Evolutionary conservation across 1,140 invertebrate species (phyloP), one percentile per base, ranked within the genome.

Genomic region (Drosophila subobscura): DNA sequence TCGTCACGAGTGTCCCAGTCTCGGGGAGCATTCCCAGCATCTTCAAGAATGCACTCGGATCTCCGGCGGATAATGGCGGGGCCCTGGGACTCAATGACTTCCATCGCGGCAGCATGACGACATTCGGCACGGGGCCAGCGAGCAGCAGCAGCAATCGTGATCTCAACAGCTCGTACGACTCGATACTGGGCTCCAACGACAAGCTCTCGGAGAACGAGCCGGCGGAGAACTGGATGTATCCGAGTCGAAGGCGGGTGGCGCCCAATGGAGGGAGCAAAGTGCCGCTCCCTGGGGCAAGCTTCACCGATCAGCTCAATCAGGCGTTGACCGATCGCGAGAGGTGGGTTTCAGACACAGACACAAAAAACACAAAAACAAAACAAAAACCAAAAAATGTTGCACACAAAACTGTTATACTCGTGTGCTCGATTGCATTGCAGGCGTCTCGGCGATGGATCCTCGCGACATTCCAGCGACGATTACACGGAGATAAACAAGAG

Each of bases 291-390:
- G 77, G 73, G 12, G 93, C 95, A 72, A 96, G 95, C 46, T 92
- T 97, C 52, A 96, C 96, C 1, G 96, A 97, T 90, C 96, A 97
- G 88, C 92, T 97, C 60, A 96, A 96, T 92, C 96, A 96, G 91
- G 95, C 96, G 76, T 91, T 96, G 74, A 95, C 95, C 44, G 96
- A 96, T 88, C 93, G 95, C 71, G 95, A 96, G 90, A 93, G 94
- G 77, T 93, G 94, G 83, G 91, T 93, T 29, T 16, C 12, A 53
- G 10, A 64, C 27, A 42, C 42, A 63, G 12, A 37, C 10, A 37
- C 8, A 33, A 33, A 33, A 46, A 20, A 59, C 8, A 44, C 58
- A 50, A 2, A 44, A 12, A 10, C 33, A 60, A 72, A 72, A 51
- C 40, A 44, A 55, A 7, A 65, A 41, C 58, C 67, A 61, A 29